Evolutionary conservation across 2,113 vertebrate species (phyloP), one percentile per base, ranked within the genome.

Genomic region (Planiliza haematocheilus): DNA sequence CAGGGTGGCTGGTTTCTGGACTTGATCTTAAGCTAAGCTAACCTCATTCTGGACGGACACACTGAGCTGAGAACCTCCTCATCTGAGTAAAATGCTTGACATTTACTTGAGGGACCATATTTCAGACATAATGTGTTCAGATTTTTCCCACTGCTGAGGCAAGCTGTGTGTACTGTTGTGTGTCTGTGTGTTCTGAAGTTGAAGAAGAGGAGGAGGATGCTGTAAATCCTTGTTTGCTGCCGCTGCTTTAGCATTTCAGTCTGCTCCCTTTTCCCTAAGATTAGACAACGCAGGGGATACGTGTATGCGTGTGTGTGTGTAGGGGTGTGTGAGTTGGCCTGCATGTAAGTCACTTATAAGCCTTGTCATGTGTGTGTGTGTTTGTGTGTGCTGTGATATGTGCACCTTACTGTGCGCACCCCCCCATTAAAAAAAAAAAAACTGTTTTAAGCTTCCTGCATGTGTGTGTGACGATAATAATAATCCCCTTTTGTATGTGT

Each of bases 181-280:
- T 20, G 30, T 50, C 18, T 53, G 61, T 49, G 43, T 17, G 49
- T 46, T 55, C 9, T 17, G 30, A 65, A n/a, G 34, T 16, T 60
- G 43, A 63, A 46, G 37, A 74, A 49, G 65, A 70, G 39, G 65
- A 77, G 58, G 62, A 70, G 53, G 59, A 51, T 78, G 66, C 77
- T 70, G 73, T 81, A 79, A 84, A 82, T 81, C 82, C 82, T 83
- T 20, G 11, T 76, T 70, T 73, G 65, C 74, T 73, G 51, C 74
- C 65, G 55, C 41, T 37, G 76, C 79, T 77, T 82, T 70, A 64
- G 37, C 69, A 24, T 73, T 48, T 76, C 74, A 65, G 74, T 21
- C 76, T 71, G 67, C 38, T 76, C 49, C 63, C 50, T 10, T 75
- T 64, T 69, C 36, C 39, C 51, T 49, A 49, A 83, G 77, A 88